phyloP scores from a whole-genome alignment of 2,113 vertebrate genomes.

The Thunnus thynnus region DNA sequence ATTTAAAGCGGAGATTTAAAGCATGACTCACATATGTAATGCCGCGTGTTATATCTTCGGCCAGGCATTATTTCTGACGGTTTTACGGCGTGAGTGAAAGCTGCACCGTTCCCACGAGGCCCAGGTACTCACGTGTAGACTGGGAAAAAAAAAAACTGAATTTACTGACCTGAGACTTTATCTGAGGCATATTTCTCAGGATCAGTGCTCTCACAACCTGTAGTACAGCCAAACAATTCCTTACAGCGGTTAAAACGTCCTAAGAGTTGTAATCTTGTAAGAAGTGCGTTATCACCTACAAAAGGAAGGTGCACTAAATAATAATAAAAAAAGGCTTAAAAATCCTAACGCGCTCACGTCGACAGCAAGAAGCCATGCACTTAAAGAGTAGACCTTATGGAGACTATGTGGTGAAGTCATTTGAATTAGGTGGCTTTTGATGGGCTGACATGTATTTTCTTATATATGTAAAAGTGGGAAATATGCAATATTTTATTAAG shows the following conservation, averaged over 20 bases:
- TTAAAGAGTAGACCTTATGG: background rate
- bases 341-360: background rate
- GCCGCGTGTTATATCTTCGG: conserved; percentile 48
- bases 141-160: conserved; percentile 1
- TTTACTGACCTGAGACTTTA: conserved; percentile 61
- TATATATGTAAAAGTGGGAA: too few relatives aligned
- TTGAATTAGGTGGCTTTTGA: background rate
- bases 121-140: conserved; percentile 54
- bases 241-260: conserved; percentile 39
- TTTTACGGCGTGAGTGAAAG: conserved; percentile 65
- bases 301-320: conserved; percentile 31
- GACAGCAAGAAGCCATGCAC: background rate
- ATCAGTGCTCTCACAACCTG: background rate
- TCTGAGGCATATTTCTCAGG: conserved; percentile 53
- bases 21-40: conserved; percentile 58
- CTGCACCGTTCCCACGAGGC: conserved; percentile 53
- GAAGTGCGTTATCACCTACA: conserved; percentile 37
- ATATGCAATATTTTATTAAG: too few relatives aligned
- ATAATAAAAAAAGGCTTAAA: conserved; percentile 13
- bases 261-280: conserved; percentile 41
- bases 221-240: conserved; percentile 3
- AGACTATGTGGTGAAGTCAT: background rate
- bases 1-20: conserved; percentile 69
- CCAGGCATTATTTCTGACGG: conserved; percentile 60
- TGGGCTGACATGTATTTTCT: too few relatives aligned